These are phyloP conservation scores for Larimichthys crocea DNA, from an alignment of 2,113 vertebrate species.

Conservation along the genomic window DNA sequence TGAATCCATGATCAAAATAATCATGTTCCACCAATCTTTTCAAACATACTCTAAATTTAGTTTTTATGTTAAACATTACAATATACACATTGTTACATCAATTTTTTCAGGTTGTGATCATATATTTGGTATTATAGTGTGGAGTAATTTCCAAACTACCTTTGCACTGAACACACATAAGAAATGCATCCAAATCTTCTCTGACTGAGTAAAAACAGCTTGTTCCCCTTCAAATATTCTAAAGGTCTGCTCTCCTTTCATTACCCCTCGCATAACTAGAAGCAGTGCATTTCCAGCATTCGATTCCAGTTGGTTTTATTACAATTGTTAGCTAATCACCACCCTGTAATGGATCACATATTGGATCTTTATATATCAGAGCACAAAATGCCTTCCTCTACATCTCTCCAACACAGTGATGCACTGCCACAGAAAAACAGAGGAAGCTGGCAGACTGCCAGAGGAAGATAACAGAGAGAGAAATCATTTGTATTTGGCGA, in stretches of 20 bases:
- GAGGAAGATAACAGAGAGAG: constrained; percentile 60
- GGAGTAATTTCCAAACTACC: no score
- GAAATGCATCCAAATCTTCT: background rate
- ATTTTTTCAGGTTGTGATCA: no score
- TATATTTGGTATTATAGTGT: no score
- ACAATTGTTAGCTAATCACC: constrained; percentile 15
- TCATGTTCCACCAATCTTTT: no score
- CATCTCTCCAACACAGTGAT: constrained; percentile 30
- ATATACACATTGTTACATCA: no score
- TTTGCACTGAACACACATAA: background rate
- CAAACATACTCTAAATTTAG: no score
- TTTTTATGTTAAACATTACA: no score
- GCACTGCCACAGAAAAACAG: constrained; percentile 33
- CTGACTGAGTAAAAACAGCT: background rate
- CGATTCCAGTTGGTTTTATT: background rate
- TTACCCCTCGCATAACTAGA: background rate
- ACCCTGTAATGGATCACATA: constrained; percentile 27
- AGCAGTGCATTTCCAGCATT: background rate
- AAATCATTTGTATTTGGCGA: constrained; percentile 70
- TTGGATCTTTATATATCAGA: constrained; percentile 37
- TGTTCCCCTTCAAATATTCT: background rate
- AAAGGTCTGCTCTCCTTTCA: background rate
- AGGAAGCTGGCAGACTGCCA: constrained; percentile 49
- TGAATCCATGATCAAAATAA: no score
- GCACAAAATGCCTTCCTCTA: constrained; percentile 42